Evolutionary conservation across 2,888 invertebrate species (phyloP), one percentile per base, ranked within the genome.

Genomic region (Ophraella communa): DNA sequence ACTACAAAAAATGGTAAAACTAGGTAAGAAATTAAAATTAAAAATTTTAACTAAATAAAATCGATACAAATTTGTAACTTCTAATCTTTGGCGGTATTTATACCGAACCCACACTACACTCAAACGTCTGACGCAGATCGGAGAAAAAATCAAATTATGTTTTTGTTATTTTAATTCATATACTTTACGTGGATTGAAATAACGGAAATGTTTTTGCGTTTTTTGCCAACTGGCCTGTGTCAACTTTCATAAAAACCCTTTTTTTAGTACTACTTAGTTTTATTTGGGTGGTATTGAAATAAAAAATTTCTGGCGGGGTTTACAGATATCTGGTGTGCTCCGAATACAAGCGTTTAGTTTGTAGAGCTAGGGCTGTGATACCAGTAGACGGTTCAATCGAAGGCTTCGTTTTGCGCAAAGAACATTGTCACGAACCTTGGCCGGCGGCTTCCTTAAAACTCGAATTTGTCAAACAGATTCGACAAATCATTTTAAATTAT

Each of bases 281-380:
- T 42, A 42, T 42, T 42, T 42, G 17, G 14, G 42, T 5, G 7
- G n/a, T n/a, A 2, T 42, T 18, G 11, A 35, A 52, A 55, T 39
- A n/a, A 18, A 24, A 44, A 27, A 17, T 23, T 18, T 14, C 7
- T n/a, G n/a, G n/a, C n/a, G 35, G 42, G 44, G 49, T 42, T 66
- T 70, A 20, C 64, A 77, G 77, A 68, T 77, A 77, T 64, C 67
- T 75, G 24, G 60, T 74, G 42, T 77, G 76, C 62, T 69, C 74
- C 24, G 76, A 77, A 65, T 77, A 76, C 58, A 76, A 74, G 60
- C 62, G 73, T 30, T 63, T 76, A 20, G 61, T 67, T 10, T 77
- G 77, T 60, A 75, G 69, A 65, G 77, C 77, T 3, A 66, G 76
- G 42, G 77, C 74, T 18, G 66, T 71, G 11, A 58, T 76, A 24